phyloP scores from a whole-genome alignment of 2,797 vertebrate species.

The Chelmon rostratus region DNA sequence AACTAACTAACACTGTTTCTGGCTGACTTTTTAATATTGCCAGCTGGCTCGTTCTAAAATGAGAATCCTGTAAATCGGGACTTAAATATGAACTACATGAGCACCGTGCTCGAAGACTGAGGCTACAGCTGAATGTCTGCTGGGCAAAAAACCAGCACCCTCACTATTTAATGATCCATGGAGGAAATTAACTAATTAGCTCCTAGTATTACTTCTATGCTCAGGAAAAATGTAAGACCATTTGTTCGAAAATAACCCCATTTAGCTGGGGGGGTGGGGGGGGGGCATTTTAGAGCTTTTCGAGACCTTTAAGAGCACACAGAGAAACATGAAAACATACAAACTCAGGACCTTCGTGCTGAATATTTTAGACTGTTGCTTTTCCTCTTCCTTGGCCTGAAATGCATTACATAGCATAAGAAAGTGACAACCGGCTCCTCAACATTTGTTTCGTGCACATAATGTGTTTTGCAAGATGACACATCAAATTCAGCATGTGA shows the following conservation, averaged over 20 bases:
- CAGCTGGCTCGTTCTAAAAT: not conserved
- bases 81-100: too few species aligned
- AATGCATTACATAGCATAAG: not conserved
- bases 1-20: not conserved
- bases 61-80: too few species aligned
- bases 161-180: too few species aligned
- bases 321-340: not conserved
- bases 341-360: not conserved
- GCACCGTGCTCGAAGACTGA: too few species aligned
- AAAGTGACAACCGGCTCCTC: not conserved
- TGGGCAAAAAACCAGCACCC: too few species aligned
- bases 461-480: not conserved
- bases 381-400: not conserved
- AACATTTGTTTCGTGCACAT: not conserved
- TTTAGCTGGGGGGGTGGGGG: too few species aligned
- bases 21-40: too few species aligned
- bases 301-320: too few species aligned
- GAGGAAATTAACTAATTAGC: too few species aligned
- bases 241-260: too few species aligned
- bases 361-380: not conserved
- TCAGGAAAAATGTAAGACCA: not conserved
- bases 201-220: not conserved
- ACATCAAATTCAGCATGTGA: constrained; percentile 10
- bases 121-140: too few species aligned
- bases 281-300: not conserved